A percentile compares a stretch with the other conserved stretches of the same genome.
These are phyloP conservation scores for Spatula versicolor DNA, from an alignment of 2,797 vertebrate genomes.

Conservation along the genomic window DNA sequence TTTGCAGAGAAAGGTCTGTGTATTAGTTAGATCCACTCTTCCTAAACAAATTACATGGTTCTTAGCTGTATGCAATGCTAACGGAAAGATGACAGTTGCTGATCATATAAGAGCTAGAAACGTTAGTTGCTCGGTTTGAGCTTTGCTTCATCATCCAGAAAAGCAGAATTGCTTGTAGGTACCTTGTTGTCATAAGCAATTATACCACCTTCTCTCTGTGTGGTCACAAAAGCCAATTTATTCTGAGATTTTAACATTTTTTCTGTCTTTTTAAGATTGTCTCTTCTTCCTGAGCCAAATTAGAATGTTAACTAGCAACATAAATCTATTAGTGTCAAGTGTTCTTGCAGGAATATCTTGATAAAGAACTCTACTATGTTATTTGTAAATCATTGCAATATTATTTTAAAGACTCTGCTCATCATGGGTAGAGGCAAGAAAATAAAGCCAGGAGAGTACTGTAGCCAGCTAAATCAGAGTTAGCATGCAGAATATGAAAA, in stretches of 20 bases:
- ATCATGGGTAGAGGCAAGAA: background rate
- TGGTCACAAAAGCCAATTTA: background rate
- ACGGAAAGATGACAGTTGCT: background rate
- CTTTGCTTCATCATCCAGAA: constrained; percentile 37
- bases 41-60: background rate
- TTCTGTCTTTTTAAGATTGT: background rate
- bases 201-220: background rate
- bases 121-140: background rate
- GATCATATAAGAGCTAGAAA: background rate
- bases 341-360: background rate
- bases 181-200: background rate
- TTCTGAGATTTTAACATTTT: background rate
- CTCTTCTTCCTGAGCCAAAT: constrained; percentile 1
- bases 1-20: background rate
- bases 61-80: background rate
- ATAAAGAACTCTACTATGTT: background rate
- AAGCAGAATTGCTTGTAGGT: background rate
- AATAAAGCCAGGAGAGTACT: background rate
- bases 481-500: background rate
- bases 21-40: background rate
- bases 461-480: background rate
- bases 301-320: background rate
- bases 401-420: background rate
- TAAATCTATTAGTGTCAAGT: background rate
- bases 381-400: background rate